phyloP scores from a whole-genome alignment of 1,140 invertebrate genomes.

The Calosoma granatense region DNA sequence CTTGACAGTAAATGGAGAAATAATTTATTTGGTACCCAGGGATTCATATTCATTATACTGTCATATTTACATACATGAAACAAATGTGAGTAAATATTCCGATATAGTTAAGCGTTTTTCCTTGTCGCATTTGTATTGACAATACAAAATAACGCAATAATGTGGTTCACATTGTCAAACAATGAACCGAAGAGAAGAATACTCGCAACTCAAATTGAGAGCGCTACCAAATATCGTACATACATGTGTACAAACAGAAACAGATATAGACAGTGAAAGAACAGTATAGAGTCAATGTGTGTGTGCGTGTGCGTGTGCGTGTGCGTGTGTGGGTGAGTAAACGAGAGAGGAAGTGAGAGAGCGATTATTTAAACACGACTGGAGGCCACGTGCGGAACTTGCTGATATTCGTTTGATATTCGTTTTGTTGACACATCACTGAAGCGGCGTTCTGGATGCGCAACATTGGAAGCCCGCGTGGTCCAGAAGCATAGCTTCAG shows the following conservation, averaged over 20 bases:
- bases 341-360: not conserved
- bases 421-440: not conserved
- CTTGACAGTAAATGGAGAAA: no score
- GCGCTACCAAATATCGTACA: not conserved
- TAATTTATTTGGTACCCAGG: no score
- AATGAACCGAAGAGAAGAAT: not conserved
- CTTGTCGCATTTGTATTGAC: not conserved
- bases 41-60: not conserved
- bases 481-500: not conserved
- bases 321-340: not conserved
- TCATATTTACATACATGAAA: not conserved
- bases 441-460: not conserved
- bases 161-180: not conserved
- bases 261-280: not conserved
- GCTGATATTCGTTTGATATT: constrained; percentile 2
- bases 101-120: not conserved
- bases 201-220: not conserved
- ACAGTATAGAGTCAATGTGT: not conserved
- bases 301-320: not conserved
- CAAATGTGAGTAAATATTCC: not conserved
- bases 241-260: not conserved
- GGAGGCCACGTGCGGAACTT: not conserved
- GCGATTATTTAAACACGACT: not conserved
- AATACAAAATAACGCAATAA: not conserved
- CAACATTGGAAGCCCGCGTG: not conserved